Conservation (phyloP, 2,888 invertebrate species). For the Pterostichus niger region DNA sequence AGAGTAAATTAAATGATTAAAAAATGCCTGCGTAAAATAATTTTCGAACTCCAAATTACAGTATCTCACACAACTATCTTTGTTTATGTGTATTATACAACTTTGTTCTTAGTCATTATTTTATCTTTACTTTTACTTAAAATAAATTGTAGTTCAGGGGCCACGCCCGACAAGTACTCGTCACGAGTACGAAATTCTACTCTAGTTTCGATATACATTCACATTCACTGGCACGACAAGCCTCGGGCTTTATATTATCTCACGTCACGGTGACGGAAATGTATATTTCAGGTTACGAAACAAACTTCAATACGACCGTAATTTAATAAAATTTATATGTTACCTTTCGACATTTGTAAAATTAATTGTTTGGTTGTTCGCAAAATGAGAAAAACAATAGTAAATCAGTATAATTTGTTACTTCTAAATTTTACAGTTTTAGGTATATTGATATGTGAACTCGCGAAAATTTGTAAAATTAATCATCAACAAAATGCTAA, state of each 20-base stretch:
- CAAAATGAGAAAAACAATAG: background rate
- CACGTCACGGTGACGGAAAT: conserved; percentile 6
- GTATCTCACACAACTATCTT: background rate
- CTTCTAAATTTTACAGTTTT: too few species aligned
- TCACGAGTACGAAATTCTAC: background rate
- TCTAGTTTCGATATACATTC: conserved; percentile 11
- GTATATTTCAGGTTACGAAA: conserved; percentile 12
- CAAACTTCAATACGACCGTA: background rate
- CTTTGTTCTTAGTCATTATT: background rate
- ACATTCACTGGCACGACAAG: background rate
- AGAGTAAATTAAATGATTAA: too few species aligned
- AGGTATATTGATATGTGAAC: too few species aligned
- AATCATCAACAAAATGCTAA: too few species aligned
- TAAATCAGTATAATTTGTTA: too few species aligned
- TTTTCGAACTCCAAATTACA: background rate
- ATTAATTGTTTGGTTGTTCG: too few species aligned
- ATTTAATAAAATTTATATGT: background rate
- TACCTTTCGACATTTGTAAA: background rate
- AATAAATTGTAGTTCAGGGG: conserved; percentile 15
- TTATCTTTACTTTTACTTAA: conserved; percentile 49
- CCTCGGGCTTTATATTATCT: too few species aligned
- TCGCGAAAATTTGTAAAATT: too few species aligned
- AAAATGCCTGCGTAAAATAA: too few species aligned
- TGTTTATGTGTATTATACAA: conserved; percentile 1
- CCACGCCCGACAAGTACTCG: conserved; percentile 5